Evolutionary conservation across 2,113 vertebrate species (phyloP).

Genomic region (Myocastor coypus): DNA sequence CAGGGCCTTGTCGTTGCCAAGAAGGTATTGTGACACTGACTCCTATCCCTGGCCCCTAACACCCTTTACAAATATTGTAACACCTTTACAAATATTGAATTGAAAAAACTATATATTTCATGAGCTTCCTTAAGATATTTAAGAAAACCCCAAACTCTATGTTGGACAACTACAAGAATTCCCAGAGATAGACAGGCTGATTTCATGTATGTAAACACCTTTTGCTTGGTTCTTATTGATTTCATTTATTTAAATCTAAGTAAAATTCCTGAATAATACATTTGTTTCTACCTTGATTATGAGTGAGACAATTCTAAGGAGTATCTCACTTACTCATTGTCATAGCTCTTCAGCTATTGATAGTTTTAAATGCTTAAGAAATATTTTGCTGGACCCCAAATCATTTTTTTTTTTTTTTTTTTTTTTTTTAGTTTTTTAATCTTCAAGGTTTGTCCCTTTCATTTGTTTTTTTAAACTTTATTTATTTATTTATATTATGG

Average conservation of each 20-base stretch:
- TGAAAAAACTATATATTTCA: not conserved
- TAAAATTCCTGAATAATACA: not conserved
- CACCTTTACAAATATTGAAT: not conserved
- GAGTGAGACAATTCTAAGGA: not conserved
- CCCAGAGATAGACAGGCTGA: not conserved
- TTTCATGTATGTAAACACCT: not conserved
- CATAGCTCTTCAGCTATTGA: not conserved
- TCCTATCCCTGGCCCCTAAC: not conserved
- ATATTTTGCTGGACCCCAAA: constrained; percentile 47
- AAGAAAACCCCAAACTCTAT: not conserved
- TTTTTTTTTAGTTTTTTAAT: too few relatives aligned
- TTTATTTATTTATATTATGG: too few relatives aligned
- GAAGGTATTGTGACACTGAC: too few relatives aligned
- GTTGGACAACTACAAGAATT: not conserved
- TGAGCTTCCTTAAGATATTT: constrained; percentile 24
- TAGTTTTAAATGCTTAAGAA: constrained; percentile 21
- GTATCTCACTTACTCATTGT: not conserved
- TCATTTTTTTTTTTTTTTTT: too few relatives aligned
- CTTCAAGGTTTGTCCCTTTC: accelerated
- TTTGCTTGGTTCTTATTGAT: constrained; percentile 20
- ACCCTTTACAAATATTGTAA: constrained; percentile 20
- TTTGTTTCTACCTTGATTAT: not conserved
- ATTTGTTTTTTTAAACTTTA: too few relatives aligned
- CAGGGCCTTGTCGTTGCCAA: too few relatives aligned
- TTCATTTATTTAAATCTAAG: constrained; percentile 42